Base-by-base conservation (phyloP, 1,140 invertebrate genomes). In the Scylla paramamosain region DNA sequence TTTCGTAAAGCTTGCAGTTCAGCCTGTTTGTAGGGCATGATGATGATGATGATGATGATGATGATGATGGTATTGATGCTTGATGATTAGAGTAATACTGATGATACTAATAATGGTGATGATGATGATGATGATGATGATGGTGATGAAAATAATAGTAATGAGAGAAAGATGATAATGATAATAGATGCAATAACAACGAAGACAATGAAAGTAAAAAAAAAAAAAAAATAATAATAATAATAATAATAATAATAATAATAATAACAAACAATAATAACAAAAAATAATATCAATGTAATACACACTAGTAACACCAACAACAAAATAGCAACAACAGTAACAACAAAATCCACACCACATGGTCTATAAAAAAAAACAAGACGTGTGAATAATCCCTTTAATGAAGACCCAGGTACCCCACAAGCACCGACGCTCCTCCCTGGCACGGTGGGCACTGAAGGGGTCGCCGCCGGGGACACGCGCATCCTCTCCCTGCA, bases 221-320 rank as follows among this genome's bases (percentile, higher is more conserved):
- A 46, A 46, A 8, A 16, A 90, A 46, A 45, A 28, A 8, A 91
- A 91, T 91, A 91, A 46, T 25, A 39, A 89, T 89, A 4, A 89
- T 89, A 45, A 89, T 45, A 89, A 2, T 89, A 52, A 91, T 52
- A 52, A 91, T 52, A 91, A 91, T 52, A 28, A 28, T 91, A 91
- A 48, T 52, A 28, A 0, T 48, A 91, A 91, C 16, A 91, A 91
- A 32, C 16, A 48, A 91, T 20, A 91, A 52, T 12, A 46, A 52
- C 8, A 46, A 45, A 46, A 45, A 91, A 91, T 52, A 91, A 46
- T 25, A 10, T 10, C 31, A 39, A 89, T 89, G 45, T 25, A 82
- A 25, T 7, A 89, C 45, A 89, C 8, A 29, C n/a, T 28, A 84
- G 4, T 10, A 16, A 4, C 87, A 52, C 90, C n/a, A n/a, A 12